Percentiles rank a stretch among this genome's conserved stretches.
Evolutionary conservation across 2,888 invertebrate species (phyloP).

Genomic region (Tribolium freemani): DNA sequence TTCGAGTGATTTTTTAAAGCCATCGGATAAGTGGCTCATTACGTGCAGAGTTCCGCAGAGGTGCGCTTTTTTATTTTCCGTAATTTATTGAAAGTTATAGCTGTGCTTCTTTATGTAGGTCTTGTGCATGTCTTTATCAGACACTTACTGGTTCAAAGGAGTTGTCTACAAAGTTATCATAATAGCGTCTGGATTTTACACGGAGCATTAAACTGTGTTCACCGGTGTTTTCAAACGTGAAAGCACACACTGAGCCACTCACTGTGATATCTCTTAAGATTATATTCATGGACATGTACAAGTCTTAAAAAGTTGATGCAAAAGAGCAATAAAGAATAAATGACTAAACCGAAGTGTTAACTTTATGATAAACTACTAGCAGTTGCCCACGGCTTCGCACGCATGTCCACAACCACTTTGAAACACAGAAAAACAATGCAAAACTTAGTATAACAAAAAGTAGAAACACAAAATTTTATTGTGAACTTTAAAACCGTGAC

Average conservation of each 20-base stretch:
- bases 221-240: slow-evolving; percentile 36
- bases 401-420: too few species aligned
- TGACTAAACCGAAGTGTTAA: not conserved
- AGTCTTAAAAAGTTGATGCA: not conserved
- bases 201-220: slow-evolving; percentile 48
- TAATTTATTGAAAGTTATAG: slow-evolving; percentile 19
- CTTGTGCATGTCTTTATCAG: slow-evolving; percentile 45
- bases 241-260: slow-evolving; percentile 14
- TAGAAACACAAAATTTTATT: too few species aligned
- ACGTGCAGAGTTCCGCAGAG: not conserved
- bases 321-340: slow-evolving; percentile 7
- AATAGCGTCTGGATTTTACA: slow-evolving; percentile 50
- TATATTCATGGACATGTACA: slow-evolving; percentile 8
- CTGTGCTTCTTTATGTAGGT: slow-evolving; percentile 26
- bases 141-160: slow-evolving; percentile 35
- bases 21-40: not conserved
- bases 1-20: not conserved
- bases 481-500: too few species aligned
- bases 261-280: slow-evolving; percentile 5
- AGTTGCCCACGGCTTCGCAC: too few species aligned
- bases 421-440: too few species aligned
- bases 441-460: too few species aligned
- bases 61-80: slow-evolving; percentile 18
- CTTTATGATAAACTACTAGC: not conserved
- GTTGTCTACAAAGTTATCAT: slow-evolving; percentile 45